phyloP scores from a whole-genome alignment of 2,797 vertebrate species.

The Notoglanidium macrostoma region DNA sequence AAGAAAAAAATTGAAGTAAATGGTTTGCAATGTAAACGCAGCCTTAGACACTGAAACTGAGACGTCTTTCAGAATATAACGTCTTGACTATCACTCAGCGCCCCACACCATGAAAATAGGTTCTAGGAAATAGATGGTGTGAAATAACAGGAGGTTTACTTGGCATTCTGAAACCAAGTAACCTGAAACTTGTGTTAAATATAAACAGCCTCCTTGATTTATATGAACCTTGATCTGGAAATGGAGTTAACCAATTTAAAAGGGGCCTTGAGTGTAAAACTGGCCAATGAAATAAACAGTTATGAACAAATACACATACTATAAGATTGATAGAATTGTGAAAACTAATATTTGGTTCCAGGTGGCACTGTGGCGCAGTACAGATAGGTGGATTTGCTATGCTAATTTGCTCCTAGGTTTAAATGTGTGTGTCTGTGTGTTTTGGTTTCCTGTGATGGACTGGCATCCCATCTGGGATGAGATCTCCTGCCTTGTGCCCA shows the following conservation, averaged over 20 bases:
- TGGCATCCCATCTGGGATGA: neutral
- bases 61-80: neutral
- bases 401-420: neutral
- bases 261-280: neutral
- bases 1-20: neutral
- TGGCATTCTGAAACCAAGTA: neutral
- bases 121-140: slow-evolving; percentile 12
- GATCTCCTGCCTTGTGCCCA: neutral
- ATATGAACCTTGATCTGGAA: neutral
- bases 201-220: neutral
- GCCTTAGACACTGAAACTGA: neutral
- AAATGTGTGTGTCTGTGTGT: neutral
- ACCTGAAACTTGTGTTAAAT: slow-evolving; percentile 10
- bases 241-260: neutral
- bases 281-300: neutral
- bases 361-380: neutral
- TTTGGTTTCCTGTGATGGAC: neutral
- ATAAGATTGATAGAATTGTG: neutral
- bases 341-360: neutral
- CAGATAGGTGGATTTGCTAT: neutral
- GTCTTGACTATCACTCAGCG: neutral
- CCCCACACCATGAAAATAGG: neutral
- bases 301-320: neutral
- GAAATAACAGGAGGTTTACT: neutral
- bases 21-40: neutral